Evolutionary conservation across 2,797 vertebrate genomes (phyloP), one percentile per base, ranked within the genome.

Genomic region (Acridotheres tristis): DNA sequence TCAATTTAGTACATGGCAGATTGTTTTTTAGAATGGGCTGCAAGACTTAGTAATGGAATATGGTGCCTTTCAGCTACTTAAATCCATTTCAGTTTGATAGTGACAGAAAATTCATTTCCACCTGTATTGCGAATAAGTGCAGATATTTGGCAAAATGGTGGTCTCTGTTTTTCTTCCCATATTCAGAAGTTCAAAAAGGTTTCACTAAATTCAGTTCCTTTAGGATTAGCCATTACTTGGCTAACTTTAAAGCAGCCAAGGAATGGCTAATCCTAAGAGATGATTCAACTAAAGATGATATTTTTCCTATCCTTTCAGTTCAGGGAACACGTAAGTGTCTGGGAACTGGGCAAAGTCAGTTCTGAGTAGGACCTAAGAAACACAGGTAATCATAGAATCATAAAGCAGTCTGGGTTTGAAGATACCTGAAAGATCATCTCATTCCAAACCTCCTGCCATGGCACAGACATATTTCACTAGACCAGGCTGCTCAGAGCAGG

Each of bases 1-100:
- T 96, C 95, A 95, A 95, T 97, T 97, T 96, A 95, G 58, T 85
- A 84, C 26, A 3, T 47, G 91, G 77, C 66, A 98, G 96, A 97
- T 97, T 97, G 94, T 86, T 89, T 97, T 98, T 94, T 79, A 88
- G 79, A 91, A 79, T 59, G 54, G 36, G 85, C 48, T 94, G 68
- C 58, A 87, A 79, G 58, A 76, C 72, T 67, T 94, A 40, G 86
- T 96, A 96, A 97, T 97, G 79, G 88, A 96, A 97, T 95, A 94
- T 54, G 90, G 88, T 85, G 48, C 40, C 51, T 96, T 96, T 96
- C 36, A 96, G 93, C 87, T 96, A 47, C 97, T 97, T 97, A 97
- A 73, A 96, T 96, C 82, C 95, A 77, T 65, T 79, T 89, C 90
- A 88, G 87, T 77, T 83, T 87, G 43, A 81, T 91, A 90, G 95